Evolutionary conservation across 1,140 invertebrate species (phyloP).

Genomic region (Diorhabda elongata): DNA sequence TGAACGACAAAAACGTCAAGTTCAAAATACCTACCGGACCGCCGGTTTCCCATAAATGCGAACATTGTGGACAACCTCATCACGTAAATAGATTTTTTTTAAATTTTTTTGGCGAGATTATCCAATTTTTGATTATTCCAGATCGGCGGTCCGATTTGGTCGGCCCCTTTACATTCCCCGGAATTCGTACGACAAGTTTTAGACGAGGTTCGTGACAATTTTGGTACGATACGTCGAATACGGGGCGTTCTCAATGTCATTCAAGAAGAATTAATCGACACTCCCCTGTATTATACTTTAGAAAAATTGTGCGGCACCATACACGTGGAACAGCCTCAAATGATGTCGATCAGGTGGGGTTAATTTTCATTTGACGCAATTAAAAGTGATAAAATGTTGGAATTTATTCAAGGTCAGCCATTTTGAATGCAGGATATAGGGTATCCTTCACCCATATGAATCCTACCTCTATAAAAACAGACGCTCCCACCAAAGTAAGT

Average conservation of each 20-base stretch:
- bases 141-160: constrained; percentile 94
- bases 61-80: constrained; percentile 70
- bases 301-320: constrained; percentile 60
- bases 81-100: constrained; percentile 53
- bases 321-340: constrained; percentile 61
- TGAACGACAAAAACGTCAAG: constrained; percentile 59
- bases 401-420: constrained; percentile 69
- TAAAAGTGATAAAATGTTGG: background rate
- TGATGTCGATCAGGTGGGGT: constrained; percentile 59
- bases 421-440: constrained; percentile 88
- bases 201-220: constrained; percentile 48
- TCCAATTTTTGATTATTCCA: constrained; percentile 42
- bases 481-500: constrained; percentile 73
- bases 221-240: constrained; percentile 72
- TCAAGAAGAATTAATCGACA: constrained; percentile 74
- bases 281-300: constrained; percentile 83
- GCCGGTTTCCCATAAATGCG: constrained; percentile 62
- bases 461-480: constrained; percentile 87
- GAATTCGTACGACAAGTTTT: constrained; percentile 66
- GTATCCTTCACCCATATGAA: constrained; percentile 91
- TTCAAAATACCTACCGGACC: constrained; percentile 65
- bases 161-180: constrained; percentile 74
- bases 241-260: constrained; percentile 67
- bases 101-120: background rate
- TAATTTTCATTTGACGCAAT: background rate